Percentiles rank a stretch among this genome's conserved stretches.
phyloP scores from a whole-genome alignment of 1,140 invertebrate species.

The Dysdera silvatica region DNA sequence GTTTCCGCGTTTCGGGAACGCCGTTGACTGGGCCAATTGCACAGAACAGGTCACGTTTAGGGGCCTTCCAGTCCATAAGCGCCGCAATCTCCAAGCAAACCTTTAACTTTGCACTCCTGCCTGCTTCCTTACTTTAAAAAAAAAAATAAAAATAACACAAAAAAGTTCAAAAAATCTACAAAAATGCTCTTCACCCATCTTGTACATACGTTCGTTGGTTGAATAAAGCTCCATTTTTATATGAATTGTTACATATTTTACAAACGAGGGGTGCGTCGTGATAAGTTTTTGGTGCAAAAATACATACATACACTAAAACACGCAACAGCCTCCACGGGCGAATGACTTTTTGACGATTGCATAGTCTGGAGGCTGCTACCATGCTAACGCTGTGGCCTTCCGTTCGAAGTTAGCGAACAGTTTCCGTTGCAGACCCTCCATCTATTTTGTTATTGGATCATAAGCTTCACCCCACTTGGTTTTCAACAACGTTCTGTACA shows the following conservation, averaged over 20 bases:
- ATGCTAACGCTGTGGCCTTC: conserved; percentile 30
- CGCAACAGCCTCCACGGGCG: no score
- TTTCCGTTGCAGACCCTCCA: conserved; percentile 30
- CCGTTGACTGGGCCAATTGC: conserved; percentile 20
- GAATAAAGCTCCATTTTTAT: conserved; percentile 29
- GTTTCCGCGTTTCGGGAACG: no score
- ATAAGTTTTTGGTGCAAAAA: conserved; percentile 28
- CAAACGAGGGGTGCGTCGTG: conserved; percentile 28
- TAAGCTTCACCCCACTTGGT: conserved; percentile 30
- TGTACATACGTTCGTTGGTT: conserved; percentile 30
- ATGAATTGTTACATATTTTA: conserved; percentile 31
- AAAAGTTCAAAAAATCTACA: no score
- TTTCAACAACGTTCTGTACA: conserved; percentile 29
- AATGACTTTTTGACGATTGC: conserved; percentile 8
- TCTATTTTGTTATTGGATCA: conserved; percentile 29
- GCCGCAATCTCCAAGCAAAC: conserved; percentile 23
- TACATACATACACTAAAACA: no score
- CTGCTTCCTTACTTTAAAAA: conserved; percentile 25
- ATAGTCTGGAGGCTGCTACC: conserved; percentile 20
- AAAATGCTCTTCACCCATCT: conserved; percentile 30
- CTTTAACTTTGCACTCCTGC: conserved; percentile 30
- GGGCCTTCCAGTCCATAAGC: conserved; percentile 28
- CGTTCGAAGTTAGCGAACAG: conserved; percentile 29
- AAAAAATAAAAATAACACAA: conserved; percentile 16
- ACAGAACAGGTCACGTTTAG: conserved; percentile 26